phyloP scores from a whole-genome alignment of 2,888 invertebrate species.

The Ctenicera cuprea region DNA sequence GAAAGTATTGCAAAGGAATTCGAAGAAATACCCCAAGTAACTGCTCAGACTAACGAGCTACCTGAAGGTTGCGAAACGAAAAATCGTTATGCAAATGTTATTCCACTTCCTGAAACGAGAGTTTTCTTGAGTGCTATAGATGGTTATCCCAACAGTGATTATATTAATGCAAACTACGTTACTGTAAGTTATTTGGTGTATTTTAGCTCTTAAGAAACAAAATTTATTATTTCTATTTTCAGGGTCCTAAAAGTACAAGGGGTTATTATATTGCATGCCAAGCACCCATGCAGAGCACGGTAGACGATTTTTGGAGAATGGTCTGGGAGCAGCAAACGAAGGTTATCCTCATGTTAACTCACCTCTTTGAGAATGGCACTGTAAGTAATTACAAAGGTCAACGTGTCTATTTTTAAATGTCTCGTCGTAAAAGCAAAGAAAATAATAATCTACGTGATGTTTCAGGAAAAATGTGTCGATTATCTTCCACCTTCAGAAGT shows the following conservation, averaged over 20 bases:
- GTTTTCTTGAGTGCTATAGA: slow-evolving; percentile 84
- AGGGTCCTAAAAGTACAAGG: slow-evolving; percentile 90
- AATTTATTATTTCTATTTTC: slow-evolving; percentile 57
- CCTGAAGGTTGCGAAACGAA: slow-evolving; percentile 92
- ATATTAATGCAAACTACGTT: slow-evolving; percentile 95
- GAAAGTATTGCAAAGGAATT: slow-evolving; percentile 89
- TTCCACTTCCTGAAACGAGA: slow-evolving; percentile 93
- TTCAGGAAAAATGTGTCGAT: slow-evolving; percentile 90
- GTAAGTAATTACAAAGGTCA: slow-evolving; percentile 72
- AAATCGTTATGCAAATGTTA: slow-evolving; percentile 95
- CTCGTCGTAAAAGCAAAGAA: background rate
- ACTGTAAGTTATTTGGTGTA: slow-evolving; percentile 78
- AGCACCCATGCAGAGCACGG: slow-evolving; percentile 89
- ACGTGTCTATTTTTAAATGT: background rate
- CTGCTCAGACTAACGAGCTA: slow-evolving; percentile 86
- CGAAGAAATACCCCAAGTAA: slow-evolving; percentile 85
- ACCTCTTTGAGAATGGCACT: slow-evolving; percentile 91
- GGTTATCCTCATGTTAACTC: slow-evolving; percentile 92
- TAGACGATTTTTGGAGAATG: slow-evolving; percentile 96
- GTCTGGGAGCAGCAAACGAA: slow-evolving; percentile 95
- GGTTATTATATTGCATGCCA: slow-evolving; percentile 95
- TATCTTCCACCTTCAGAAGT: slow-evolving; percentile 95
- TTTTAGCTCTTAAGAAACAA: background rate
- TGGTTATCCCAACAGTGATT: slow-evolving; percentile 87
- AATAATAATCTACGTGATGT: background rate